Evolutionary conservation across 2,113 vertebrate genomes (phyloP).

Genomic region (Calyptomena viridis): DNA sequence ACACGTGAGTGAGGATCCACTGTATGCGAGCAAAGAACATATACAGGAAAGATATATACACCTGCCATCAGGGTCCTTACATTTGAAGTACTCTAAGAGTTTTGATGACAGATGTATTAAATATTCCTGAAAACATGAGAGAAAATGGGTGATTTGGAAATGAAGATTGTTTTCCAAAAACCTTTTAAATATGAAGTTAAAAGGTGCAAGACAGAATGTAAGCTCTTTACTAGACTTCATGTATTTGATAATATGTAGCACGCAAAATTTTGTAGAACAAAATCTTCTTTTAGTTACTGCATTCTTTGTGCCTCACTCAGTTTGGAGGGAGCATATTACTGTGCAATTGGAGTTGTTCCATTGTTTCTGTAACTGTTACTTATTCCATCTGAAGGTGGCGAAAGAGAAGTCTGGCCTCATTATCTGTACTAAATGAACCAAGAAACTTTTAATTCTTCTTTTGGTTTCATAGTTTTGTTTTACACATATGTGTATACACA

Average conservation of each 20-base stretch:
- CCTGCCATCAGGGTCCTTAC: background rate
- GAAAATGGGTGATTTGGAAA: background rate
- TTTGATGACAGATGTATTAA: background rate
- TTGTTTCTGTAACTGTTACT: background rate
- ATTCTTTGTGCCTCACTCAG: background rate
- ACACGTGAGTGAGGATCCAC: background rate
- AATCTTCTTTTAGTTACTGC: fast-evolving
- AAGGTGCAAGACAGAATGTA: background rate
- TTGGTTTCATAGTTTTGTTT: background rate
- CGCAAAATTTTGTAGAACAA: background rate
- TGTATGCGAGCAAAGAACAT: background rate
- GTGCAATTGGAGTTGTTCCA: background rate
- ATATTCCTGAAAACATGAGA: background rate
- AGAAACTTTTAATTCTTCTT: background rate
- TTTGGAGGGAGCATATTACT: background rate
- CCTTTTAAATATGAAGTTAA: background rate
- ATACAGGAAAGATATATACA: too few species aligned
- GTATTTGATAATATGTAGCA: background rate
- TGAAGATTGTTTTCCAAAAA: background rate
- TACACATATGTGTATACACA: background rate
- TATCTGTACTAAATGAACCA: background rate
- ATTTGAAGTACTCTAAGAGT: background rate
- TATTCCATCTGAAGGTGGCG: background rate
- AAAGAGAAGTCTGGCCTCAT: background rate
- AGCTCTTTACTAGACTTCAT: background rate